Percentiles rank a stretch among this genome's conserved stretches.
phyloP scores from a whole-genome alignment of 2,113 vertebrate genomes.

The Boleophthalmus pectinirostris region DNA sequence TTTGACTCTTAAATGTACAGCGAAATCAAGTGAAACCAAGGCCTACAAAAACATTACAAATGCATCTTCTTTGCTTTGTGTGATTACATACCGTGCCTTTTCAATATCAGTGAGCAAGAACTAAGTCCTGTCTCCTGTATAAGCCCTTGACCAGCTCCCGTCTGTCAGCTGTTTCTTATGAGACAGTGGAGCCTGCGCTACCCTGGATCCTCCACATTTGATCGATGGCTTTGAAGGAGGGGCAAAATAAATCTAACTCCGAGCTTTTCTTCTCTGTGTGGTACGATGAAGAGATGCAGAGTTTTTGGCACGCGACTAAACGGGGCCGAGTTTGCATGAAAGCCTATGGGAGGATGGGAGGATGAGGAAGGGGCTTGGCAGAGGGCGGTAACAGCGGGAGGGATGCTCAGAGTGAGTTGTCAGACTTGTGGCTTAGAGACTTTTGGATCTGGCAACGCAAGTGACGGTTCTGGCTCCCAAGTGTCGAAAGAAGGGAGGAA shows the following conservation, averaged over 20 bases:
- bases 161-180: constrained; percentile 25
- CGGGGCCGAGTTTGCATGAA: constrained; percentile 38
- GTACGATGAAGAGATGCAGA: constrained; percentile 24
- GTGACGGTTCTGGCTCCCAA: constrained; percentile 43
- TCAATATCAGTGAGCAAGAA: background rate
- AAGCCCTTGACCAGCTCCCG: constrained; percentile 27
- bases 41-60: background rate
- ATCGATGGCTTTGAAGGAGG: constrained; percentile 44
- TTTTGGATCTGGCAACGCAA: constrained; percentile 57
- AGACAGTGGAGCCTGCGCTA: constrained; percentile 3
- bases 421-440: constrained; percentile 51
- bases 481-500: constrained; percentile 25
- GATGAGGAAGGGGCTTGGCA: constrained; percentile 42
- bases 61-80: background rate
- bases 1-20: background rate
- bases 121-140: constrained; percentile 14
- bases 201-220: constrained; percentile 13
- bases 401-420: constrained; percentile 50
- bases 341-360: constrained; percentile 28
- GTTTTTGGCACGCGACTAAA: constrained; percentile 52
- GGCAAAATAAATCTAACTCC: constrained; percentile 42
- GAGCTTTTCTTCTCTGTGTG: constrained; percentile 29
- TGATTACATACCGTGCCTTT: background rate
- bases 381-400: constrained; percentile 35
- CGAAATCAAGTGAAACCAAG: background rate